Evolutionary conservation across 2,888 invertebrate species (phyloP).

Genomic region (Tetheella fluctuosa): DNA sequence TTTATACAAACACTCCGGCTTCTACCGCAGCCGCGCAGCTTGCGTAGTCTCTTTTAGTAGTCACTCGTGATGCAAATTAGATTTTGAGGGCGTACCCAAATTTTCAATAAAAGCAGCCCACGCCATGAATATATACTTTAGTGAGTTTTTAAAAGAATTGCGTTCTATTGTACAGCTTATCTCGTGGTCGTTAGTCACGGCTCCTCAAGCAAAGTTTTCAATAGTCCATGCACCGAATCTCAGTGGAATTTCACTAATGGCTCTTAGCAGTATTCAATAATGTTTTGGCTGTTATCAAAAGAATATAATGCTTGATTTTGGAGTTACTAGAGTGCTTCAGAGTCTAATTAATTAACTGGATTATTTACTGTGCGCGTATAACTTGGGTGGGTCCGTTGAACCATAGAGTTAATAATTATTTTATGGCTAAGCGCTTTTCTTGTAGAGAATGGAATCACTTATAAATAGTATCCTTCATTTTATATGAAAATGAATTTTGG

Average conservation of each 20-base stretch:
- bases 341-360: background rate
- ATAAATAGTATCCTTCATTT: background rate
- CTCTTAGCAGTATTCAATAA: conserved; percentile 19
- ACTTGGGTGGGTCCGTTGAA: background rate
- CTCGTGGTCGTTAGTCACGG: conserved; percentile 28
- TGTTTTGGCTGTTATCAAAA: conserved; percentile 12
- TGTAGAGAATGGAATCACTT: background rate
- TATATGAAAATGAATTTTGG: too few species aligned
- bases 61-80: conserved; percentile 51
- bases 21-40: conserved; percentile 18
- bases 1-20: conserved; percentile 7
- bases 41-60: conserved; percentile 27
- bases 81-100: conserved; percentile 40
- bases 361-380: background rate
- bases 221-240: conserved; percentile 22
- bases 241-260: conserved; percentile 15
- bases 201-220: conserved; percentile 35
- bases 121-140: conserved; percentile 46
- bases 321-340: conserved; percentile 2
- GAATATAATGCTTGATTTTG: conserved; percentile 13
- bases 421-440: background rate
- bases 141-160: conserved; percentile 56
- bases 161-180: conserved; percentile 34
- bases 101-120: conserved; percentile 51
- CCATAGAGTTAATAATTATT: background rate